A percentile compares a stretch with the other conserved stretches of the same genome.
These are phyloP conservation scores for Ascaphus truei DNA, from an alignment of 2,113 vertebrate species.

Conservation along the genomic window DNA sequence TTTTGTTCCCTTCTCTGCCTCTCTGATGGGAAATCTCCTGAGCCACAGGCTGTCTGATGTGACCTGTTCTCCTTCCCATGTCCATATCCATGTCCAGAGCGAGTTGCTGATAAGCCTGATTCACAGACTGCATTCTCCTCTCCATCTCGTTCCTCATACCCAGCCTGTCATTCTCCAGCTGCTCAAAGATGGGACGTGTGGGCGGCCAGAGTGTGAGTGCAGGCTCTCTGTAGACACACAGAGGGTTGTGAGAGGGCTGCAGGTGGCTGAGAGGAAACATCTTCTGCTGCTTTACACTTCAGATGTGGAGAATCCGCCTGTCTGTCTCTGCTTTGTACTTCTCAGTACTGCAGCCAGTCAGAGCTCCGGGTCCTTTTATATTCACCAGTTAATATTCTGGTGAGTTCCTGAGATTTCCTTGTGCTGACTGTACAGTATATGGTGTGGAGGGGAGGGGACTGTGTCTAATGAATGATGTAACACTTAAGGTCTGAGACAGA, in stretches of 20 bases:
- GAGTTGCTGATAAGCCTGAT: not conserved
- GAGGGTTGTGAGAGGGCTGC: constrained; percentile 40
- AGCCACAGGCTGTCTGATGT: not conserved
- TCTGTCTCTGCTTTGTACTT: not conserved
- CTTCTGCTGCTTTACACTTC: constrained; percentile 24
- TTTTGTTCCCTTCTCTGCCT: not conserved
- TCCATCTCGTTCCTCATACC: constrained; percentile 27
- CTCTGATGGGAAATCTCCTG: not conserved
- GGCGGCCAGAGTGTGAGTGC: constrained; percentile 47
- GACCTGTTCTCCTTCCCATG: not conserved
- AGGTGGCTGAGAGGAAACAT: constrained; percentile 48
- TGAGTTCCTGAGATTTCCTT: not conserved
- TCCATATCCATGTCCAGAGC: not conserved
- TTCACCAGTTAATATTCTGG: not conserved
- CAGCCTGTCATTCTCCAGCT: constrained; percentile 44
- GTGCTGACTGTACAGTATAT: not conserved
- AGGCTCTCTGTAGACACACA: constrained; percentile 40
- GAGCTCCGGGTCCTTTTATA: constrained; percentile 46
- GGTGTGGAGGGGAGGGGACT: not conserved
- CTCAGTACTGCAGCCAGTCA: not conserved
- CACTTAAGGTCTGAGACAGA: not conserved
- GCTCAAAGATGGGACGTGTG: constrained; percentile 40
- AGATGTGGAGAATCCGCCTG: not conserved
- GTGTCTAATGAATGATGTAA: not conserved
- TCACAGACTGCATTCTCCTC: not conserved